phyloP scores from a whole-genome alignment of 2,888 invertebrate genomes.

The Teleogryllus oceanicus region DNA sequence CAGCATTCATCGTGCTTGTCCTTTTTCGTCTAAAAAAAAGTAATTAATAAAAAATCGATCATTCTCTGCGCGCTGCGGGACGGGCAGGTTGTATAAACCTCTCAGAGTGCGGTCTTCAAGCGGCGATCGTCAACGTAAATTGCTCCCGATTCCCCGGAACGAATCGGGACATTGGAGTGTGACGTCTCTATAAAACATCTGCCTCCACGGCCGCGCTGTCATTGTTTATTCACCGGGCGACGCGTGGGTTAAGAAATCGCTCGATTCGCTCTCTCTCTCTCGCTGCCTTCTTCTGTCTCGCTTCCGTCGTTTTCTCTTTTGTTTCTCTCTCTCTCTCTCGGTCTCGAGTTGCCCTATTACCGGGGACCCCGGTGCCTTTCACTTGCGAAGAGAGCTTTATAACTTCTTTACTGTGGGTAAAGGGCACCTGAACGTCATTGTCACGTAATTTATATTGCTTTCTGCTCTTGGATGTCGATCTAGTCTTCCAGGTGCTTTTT shows the following conservation, averaged over 20 bases:
- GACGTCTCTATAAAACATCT: conserved; percentile 2
- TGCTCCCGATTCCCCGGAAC: not conserved
- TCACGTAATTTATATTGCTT: too few relatives aligned
- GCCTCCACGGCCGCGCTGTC: not conserved
- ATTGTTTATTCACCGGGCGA: not conserved
- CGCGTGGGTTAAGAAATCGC: not conserved
- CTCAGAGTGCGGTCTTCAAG: not conserved
- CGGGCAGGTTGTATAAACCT: not conserved
- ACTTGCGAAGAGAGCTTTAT: too few relatives aligned
- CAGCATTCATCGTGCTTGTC: not conserved
- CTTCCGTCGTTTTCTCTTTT: not conserved
- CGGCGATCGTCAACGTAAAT: not conserved
- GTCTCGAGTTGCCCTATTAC: not conserved
- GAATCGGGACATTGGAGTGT: conserved; percentile 1
- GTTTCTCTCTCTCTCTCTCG: not conserved
- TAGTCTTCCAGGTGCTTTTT: too few relatives aligned
- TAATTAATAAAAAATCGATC: conserved; percentile 18
- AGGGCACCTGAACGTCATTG: too few relatives aligned
- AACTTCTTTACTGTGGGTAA: too few relatives aligned
- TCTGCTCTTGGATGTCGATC: too few relatives aligned
- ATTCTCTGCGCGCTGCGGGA: not conserved
- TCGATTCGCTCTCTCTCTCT: not conserved
- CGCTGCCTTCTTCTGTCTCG: not conserved
- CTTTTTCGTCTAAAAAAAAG: not conserved
- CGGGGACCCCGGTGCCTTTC: too few relatives aligned